Evolutionary conservation across 1,140 invertebrate species (phyloP), one percentile per base, ranked within the genome.

Genomic region (Cotesia chilonis): DNA sequence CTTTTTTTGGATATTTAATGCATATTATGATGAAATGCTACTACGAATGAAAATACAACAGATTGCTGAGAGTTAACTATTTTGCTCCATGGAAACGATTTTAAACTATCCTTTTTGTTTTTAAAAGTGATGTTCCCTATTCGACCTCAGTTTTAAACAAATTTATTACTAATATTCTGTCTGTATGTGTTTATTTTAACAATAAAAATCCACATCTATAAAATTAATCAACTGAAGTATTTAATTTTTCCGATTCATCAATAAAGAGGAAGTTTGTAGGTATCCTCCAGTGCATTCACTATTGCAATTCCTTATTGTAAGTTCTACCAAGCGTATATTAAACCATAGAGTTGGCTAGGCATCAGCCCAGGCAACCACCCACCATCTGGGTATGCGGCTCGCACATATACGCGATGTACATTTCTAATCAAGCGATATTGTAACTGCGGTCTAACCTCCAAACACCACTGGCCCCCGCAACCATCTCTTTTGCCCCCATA

Each of bases 341-440:
- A 86, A 86, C 85, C 83, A 84, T 82, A 77, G 84, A 87, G 83
- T 85, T 84, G 83, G 80, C 83, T 80, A 84, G 80, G 81, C 82
- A 86, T 85, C 84, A 83, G 83, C 80, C 83, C 80, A 84, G 81
- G 81, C 82, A 86, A 79, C 81, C 70, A 66, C 72, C 81, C 80
- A 86, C 80, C 84, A 84, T 86, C 84, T 86, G 83, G 82, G 85
- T 87, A 82, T 85, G 77, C 77, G 77, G 76, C 74, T 75, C 75
- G 77, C 77, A 75, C 83, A 83, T 83, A 85, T 86, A 84, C 83
- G 80, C 84, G 85, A 87, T 87, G 86, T 87, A 87, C 86, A 87
- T 87, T 87, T 87, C 86, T 87, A 87, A 87, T 87, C 86, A 87
- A 87, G 86, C 85, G 86, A 87, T 87, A 87, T 87, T 87, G 86